Evolutionary conservation across 2,888 invertebrate species (phyloP).

Genomic region (Eupeodes latifasciatus): DNA sequence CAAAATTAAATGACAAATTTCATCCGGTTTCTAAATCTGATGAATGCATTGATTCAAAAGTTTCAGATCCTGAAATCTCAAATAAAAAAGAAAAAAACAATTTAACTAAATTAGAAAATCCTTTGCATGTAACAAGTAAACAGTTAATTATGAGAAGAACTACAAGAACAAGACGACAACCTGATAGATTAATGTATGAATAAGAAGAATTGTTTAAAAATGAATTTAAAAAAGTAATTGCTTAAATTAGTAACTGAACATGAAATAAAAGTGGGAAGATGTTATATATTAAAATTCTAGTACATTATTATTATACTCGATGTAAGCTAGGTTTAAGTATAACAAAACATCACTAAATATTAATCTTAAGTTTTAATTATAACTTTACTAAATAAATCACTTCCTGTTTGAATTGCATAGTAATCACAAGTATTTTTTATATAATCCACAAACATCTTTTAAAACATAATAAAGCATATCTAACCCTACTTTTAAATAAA

Average conservation of each 20-base stretch:
- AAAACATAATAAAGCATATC: not conserved
- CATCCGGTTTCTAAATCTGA: no score
- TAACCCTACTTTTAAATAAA: no score
- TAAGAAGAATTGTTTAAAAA: slow-evolving; percentile 13
- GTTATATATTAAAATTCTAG: slow-evolving; percentile 13
- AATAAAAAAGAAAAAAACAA: not conserved
- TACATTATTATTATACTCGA: not conserved
- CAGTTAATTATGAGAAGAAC: slow-evolving; percentile 11
- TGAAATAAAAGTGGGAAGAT: slow-evolving; percentile 30
- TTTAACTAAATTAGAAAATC: not conserved
- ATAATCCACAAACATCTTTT: not conserved
- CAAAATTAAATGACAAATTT: slow-evolving; percentile 32
- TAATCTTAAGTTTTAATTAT: not conserved
- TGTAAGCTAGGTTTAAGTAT: not conserved
- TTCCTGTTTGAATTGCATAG: not conserved
- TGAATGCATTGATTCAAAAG: slow-evolving; percentile 7
- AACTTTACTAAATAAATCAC: not conserved
- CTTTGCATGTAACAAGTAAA: slow-evolving; percentile 14
- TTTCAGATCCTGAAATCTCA: not conserved
- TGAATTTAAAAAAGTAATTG: not conserved
- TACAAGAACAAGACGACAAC: slow-evolving; percentile 7
- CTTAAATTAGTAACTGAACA: not conserved
- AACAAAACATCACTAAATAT: not conserved
- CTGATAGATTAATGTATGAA: not conserved
- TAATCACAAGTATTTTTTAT: not conserved